phyloP scores from a whole-genome alignment of 2,113 vertebrate genomes.

The Oophaga pumilio region DNA sequence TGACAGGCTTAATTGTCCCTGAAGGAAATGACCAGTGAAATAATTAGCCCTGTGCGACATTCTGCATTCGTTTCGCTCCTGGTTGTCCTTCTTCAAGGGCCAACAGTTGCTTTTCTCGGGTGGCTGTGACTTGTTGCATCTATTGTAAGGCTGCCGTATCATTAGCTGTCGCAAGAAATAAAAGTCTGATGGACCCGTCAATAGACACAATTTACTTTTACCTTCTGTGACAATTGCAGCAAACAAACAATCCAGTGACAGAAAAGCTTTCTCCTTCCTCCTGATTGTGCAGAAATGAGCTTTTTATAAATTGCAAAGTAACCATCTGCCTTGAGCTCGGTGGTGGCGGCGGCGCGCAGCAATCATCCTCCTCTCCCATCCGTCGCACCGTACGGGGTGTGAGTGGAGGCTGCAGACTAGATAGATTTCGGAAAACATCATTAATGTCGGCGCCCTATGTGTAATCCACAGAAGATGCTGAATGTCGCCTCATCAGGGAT shows the following conservation, averaged over 20 bases:
- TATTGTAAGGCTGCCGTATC: neutral
- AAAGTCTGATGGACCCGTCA: neutral
- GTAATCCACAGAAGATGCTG: conserved; percentile 13
- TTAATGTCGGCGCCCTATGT: neutral
- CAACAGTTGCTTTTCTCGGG: neutral
- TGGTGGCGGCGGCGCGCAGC: neutral
- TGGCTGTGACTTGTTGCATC: neutral
- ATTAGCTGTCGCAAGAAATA: neutral
- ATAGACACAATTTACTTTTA: neutral
- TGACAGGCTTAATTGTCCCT: too few relatives aligned
- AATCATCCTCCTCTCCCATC: neutral
- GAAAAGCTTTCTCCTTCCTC: neutral
- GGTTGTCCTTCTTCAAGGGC: neutral
- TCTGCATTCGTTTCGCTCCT: neutral
- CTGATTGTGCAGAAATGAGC: neutral
- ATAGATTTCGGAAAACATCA: conserved; percentile 16
- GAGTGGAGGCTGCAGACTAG: neutral
- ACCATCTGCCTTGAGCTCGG: neutral
- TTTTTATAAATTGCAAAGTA: neutral
- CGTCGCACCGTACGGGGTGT: neutral
- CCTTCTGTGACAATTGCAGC: neutral
- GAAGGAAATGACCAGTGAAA: too few relatives aligned
- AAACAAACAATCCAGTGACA: neutral
- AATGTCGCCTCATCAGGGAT: neutral
- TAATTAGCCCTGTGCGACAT: neutral